A percentile compares a stretch with the other conserved stretches of the same genome.
Conservation (phyloP, 2,113 vertebrate species). For the Hemichromis elongatus region DNA sequence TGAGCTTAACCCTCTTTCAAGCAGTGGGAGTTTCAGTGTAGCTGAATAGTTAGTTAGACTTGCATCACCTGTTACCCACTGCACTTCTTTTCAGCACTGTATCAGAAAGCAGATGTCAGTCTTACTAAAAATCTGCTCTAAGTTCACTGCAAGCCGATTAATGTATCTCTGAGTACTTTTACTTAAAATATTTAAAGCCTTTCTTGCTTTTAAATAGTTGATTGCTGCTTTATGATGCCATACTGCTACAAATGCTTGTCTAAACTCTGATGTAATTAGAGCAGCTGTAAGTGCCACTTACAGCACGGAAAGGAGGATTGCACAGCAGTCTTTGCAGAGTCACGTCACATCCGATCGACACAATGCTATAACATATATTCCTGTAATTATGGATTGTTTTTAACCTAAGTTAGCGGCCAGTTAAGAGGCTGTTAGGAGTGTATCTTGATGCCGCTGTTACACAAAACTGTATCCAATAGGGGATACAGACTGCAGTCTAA, state of each 20-base stretch:
- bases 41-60: not conserved
- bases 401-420: not conserved
- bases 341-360: not conserved
- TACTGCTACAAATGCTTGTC: not conserved
- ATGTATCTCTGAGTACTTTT: not conserved
- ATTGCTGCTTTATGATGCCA: not conserved
- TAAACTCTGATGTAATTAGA: not conserved
- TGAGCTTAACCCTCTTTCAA: no score
- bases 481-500: not conserved
- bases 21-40: not conserved
- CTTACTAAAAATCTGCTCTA: not conserved
- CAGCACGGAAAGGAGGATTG: not conserved
- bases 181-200: not conserved
- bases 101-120: not conserved
- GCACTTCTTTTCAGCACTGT: not conserved
- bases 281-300: not conserved
- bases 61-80: not conserved
- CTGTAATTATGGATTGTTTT: not conserved
- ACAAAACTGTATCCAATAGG: not conserved
- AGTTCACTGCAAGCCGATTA: not conserved
- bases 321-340: not conserved
- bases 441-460: not conserved
- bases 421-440: not conserved
- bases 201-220: not conserved
- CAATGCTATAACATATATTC: not conserved